Evolutionary conservation across 2,113 vertebrate genomes (phyloP).

Genomic region (Tetrax tetrax): DNA sequence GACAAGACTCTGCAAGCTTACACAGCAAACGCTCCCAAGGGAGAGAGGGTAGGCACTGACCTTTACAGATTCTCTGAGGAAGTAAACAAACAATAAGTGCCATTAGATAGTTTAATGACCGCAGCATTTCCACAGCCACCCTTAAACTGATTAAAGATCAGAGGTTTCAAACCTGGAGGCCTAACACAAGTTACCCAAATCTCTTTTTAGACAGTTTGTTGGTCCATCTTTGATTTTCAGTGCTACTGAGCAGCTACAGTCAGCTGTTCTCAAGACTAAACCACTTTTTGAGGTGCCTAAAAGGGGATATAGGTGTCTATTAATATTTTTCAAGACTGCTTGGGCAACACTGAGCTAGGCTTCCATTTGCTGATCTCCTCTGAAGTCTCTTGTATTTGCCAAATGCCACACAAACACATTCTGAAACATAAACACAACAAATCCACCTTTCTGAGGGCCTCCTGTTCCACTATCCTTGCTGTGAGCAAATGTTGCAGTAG

Average conservation of each 20-base stretch:
- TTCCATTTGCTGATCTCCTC: background rate
- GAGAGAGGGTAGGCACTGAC: background rate
- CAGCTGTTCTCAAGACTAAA: background rate
- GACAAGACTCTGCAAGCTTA: background rate
- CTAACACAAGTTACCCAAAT: background rate
- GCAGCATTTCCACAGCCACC: background rate
- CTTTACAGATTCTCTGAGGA: background rate
- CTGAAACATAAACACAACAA: background rate
- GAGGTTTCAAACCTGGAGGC: background rate
- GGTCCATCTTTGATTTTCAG: background rate
- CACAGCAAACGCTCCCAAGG: background rate
- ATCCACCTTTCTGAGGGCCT: background rate
- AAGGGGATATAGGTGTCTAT: no score
- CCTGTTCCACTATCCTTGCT: background rate
- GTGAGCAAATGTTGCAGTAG: background rate
- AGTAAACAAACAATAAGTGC: background rate
- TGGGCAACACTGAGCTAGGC: background rate
- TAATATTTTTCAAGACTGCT: background rate
- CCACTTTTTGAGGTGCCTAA: background rate
- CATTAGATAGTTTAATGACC: background rate
- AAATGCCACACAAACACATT: background rate
- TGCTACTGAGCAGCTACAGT: background rate
- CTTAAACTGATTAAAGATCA: background rate
- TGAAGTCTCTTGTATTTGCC: background rate
- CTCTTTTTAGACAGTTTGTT: background rate